phyloP scores from a whole-genome alignment of 1,140 invertebrate genomes.

The Drosophila rhopaloa region DNA sequence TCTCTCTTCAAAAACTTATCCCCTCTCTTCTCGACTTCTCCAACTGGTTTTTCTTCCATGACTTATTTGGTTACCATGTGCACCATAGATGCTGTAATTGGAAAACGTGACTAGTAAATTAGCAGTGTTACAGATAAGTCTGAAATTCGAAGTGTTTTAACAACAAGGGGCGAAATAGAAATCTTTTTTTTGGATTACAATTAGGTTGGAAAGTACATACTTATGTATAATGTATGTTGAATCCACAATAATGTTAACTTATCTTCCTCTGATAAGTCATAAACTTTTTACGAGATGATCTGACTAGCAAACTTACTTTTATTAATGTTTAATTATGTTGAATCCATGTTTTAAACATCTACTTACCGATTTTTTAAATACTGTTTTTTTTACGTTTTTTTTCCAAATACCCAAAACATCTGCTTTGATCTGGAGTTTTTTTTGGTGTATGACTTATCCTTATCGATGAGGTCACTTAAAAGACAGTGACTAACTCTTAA shows the following conservation, averaged over 20 bases:
- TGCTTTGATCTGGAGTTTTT: not conserved
- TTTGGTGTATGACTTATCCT: not conserved
- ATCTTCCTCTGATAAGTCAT: too few relatives aligned
- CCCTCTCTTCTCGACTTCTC: constrained; percentile 11
- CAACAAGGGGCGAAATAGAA: too few relatives aligned
- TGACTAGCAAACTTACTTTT: too few relatives aligned
- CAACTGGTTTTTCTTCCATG: constrained; percentile 40
- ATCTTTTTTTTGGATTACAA: too few relatives aligned
- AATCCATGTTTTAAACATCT: too few relatives aligned
- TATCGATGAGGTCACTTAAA: constrained; percentile 20
- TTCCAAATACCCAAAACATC: not conserved
- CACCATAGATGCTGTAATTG: constrained; percentile 40
- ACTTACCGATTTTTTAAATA: too few relatives aligned
- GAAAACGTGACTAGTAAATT: constrained; percentile 34
- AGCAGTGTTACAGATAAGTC: constrained; percentile 26
- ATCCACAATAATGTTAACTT: not conserved
- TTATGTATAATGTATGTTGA: not conserved
- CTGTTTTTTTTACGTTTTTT: too few relatives aligned
- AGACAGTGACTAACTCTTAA: constrained; percentile 5
- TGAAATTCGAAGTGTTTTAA: not conserved
- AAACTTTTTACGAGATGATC: too few relatives aligned
- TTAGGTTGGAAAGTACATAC: too few relatives aligned
- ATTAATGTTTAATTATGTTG: too few relatives aligned
- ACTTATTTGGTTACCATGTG: constrained; percentile 26
- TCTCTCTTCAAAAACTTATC: not conserved